A percentile compares a stretch with the other conserved stretches of the same genome.
Evolutionary conservation across 1,140 invertebrate genomes (phyloP).

Genomic region (Aphaenogaster ashmeadi): DNA sequence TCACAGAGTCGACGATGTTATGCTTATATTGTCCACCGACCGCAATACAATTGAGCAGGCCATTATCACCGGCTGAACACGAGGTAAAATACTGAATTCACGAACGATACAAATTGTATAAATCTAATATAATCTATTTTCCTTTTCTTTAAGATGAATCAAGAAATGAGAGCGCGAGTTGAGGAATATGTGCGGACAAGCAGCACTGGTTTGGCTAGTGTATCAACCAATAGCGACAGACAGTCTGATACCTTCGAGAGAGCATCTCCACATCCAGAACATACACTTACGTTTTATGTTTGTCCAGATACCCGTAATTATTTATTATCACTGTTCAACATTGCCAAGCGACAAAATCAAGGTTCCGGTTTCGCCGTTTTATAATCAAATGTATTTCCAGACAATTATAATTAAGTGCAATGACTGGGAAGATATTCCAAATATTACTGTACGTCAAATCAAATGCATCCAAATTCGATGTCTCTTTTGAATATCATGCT

Average conservation of each 20-base stretch:
- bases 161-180: slow-evolving; percentile 87
- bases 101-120: neutral
- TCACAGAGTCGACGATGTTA: slow-evolving; percentile 85
- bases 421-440: slow-evolving; percentile 9
- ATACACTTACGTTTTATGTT: slow-evolving; percentile 86
- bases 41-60: slow-evolving; percentile 72
- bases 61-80: slow-evolving; percentile 80
- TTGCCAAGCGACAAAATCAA: slow-evolving; percentile 86
- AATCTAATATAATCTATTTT: neutral
- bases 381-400: slow-evolving; percentile 65
- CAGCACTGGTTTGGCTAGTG: slow-evolving; percentile 85
- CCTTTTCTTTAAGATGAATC: slow-evolving; percentile 86
- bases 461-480: slow-evolving; percentile 1
- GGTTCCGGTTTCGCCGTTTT: slow-evolving; percentile 83
- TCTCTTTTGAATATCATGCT: slow-evolving; percentile 23
- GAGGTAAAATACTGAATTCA: slow-evolving; percentile 78
- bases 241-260: slow-evolving; percentile 81
- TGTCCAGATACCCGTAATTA: slow-evolving; percentile 86
- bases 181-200: slow-evolving; percentile 88
- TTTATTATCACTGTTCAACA: slow-evolving; percentile 86
- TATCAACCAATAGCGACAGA: slow-evolving; percentile 82
- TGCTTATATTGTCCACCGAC: slow-evolving; percentile 74
- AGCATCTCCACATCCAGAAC: slow-evolving; percentile 73
- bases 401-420: neutral
- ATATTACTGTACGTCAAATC: slow-evolving; percentile 10